Percentiles rank a stretch among this genome's conserved stretches.
These are phyloP conservation scores for Rhinogobio ventralis DNA, from an alignment of 2,797 vertebrate species.

Conservation along the genomic window DNA sequence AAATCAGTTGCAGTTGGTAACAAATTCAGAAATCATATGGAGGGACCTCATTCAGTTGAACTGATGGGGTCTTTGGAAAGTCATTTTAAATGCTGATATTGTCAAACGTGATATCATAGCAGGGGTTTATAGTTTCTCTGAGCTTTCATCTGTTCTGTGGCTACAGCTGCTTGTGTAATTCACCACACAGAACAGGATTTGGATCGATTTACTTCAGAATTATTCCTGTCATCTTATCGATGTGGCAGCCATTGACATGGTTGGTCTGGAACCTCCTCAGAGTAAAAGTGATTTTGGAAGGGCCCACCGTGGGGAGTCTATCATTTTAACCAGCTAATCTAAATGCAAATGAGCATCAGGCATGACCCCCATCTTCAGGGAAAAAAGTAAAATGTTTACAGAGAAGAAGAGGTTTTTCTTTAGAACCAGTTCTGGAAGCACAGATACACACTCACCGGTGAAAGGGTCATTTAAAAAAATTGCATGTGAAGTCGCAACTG, in stretches of 20 bases:
- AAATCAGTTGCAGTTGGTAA: slow-evolving; percentile 4
- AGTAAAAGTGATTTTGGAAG: slow-evolving; percentile 51
- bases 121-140: slow-evolving; percentile 24
- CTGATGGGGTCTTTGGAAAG: slow-evolving; percentile 7
- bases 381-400: slow-evolving; percentile 47
- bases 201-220: slow-evolving; percentile 56
- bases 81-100: slow-evolving; percentile 30
- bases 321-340: slow-evolving; percentile 60
- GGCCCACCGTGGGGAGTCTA: slow-evolving; percentile 40
- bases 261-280: slow-evolving; percentile 43
- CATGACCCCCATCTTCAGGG: slow-evolving; percentile 43
- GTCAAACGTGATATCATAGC: not conserved
- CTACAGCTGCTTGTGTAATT: slow-evolving; percentile 42
- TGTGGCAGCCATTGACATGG: slow-evolving; percentile 39
- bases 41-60: not conserved
- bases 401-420: slow-evolving; percentile 48
- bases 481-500: not conserved
- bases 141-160: slow-evolving; percentile 37
- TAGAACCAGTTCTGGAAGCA: slow-evolving; percentile 21
- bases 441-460: slow-evolving; percentile 10
- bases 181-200: slow-evolving; percentile 40
- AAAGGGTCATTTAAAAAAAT: not conserved
- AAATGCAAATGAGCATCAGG: slow-evolving; percentile 62
- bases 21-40: not conserved
- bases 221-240: slow-evolving; percentile 46